Conservation (phyloP, 2,797 vertebrate genomes). For the Lagodon rhomboides region DNA sequence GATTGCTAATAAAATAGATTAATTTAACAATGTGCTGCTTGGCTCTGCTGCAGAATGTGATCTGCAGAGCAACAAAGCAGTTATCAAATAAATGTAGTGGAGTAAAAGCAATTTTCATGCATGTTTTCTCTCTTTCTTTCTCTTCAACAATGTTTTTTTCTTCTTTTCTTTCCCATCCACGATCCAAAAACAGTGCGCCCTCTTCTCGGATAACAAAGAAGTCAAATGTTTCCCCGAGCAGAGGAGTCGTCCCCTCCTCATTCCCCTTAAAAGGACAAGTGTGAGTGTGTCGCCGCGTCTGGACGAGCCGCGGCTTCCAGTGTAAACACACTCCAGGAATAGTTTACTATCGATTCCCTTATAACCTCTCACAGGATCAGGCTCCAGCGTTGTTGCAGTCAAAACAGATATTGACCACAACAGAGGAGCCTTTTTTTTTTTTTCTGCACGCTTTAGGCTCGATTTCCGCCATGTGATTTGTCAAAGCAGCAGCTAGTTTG, state of each 20-base stretch:
- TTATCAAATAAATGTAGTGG: neutral
- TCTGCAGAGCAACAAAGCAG: no score
- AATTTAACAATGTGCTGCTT: no score
- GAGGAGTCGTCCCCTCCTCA: conserved; percentile 14
- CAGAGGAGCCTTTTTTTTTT: conserved; percentile 7
- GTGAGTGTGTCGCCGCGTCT: conserved; percentile 57
- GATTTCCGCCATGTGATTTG: neutral
- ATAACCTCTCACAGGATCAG: conserved; percentile 36
- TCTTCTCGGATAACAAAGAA: conserved; percentile 53
- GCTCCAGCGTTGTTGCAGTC: conserved; percentile 29
- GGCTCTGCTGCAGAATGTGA: no score
- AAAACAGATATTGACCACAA: conserved; percentile 54
- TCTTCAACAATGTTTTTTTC: neutral
- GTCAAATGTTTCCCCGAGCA: conserved; percentile 31
- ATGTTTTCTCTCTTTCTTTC: neutral
- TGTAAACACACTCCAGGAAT: conserved; percentile 77
- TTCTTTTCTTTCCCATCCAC: conserved; percentile 15
- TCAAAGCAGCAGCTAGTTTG: neutral
- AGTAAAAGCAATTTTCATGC: neutral
- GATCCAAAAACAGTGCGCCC: conserved; percentile 40
- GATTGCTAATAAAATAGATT: no score
- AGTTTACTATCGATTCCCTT: conserved; percentile 71
- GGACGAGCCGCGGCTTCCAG: conserved; percentile 45
- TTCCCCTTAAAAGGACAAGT: conserved; percentile 83
- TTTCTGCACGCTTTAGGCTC: neutral